Conservation (phyloP, 2,113 vertebrate genomes). For the Spheniscus mendiculus region DNA sequence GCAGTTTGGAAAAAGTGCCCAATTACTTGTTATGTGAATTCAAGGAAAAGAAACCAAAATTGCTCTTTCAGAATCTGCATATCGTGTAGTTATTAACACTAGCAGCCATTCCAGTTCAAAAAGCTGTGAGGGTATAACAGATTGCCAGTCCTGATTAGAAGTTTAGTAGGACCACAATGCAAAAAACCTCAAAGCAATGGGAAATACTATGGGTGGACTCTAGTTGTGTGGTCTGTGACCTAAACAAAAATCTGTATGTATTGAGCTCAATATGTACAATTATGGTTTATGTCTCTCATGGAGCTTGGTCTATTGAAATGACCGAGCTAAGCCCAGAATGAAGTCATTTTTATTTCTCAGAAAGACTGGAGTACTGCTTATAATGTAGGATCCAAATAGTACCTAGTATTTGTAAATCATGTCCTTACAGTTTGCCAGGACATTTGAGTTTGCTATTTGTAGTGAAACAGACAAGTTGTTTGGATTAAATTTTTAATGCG, state of each 20-base stretch:
- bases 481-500: constrained; percentile 72
- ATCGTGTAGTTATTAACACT: neutral
- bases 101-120: neutral
- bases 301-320: constrained; percentile 49
- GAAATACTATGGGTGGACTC: neutral
- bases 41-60: neutral
- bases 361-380: constrained; percentile 62
- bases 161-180: neutral
- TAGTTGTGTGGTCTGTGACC: constrained; percentile 66
- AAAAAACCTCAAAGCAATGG: neutral
- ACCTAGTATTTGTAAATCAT: constrained; percentile 84
- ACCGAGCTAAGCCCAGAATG: constrained; percentile 57
- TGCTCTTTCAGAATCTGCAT: neutral
- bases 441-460: constrained; percentile 72
- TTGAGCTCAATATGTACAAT: constrained; percentile 3
- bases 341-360: constrained; percentile 75
- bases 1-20: neutral
- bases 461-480: constrained; percentile 76
- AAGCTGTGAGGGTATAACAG: neutral
- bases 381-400: constrained; percentile 74
- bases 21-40: neutral
- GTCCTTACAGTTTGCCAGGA: constrained; percentile 73
- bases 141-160: neutral
- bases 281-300: constrained; percentile 8
- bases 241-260: constrained; percentile 2